Conservation (phyloP, 2,888 invertebrate species). For the Halictus quadricinctus region DNA sequence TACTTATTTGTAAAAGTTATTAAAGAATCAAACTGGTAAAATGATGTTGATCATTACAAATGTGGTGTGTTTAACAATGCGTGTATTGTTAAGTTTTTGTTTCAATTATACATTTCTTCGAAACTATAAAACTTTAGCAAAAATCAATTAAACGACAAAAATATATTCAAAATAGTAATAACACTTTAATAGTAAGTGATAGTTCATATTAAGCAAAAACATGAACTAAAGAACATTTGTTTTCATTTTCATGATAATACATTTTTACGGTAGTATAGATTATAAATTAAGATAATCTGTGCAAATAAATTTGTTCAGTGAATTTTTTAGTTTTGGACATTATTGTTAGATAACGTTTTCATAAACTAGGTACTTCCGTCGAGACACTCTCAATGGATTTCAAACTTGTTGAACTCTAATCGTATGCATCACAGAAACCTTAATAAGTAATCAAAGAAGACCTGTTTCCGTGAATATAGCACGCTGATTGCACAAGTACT, state of each 20-base stretch:
- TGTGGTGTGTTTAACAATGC: not conserved
- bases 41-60: not conserved
- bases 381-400: not conserved
- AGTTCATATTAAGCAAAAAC: not conserved
- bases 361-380: not conserved
- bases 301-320: not conserved
- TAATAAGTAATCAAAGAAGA: slow-evolving; percentile 1
- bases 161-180: not conserved
- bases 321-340: not conserved
- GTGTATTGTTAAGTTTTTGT: not conserved
- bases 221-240: not conserved
- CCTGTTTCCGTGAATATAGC: not conserved
- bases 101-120: not conserved
- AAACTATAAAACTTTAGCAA: not conserved
- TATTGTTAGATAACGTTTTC: not conserved
- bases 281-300: not conserved
- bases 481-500: not conserved
- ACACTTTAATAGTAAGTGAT: not conserved
- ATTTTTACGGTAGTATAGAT: not conserved
- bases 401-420: not conserved
- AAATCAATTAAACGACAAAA: not conserved
- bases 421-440: not conserved
- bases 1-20: not conserved
- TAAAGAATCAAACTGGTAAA: not conserved
- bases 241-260: not conserved